Evolutionary conservation across 2,113 vertebrate species (phyloP).

Genomic region (Tylochromis polylepis): DNA sequence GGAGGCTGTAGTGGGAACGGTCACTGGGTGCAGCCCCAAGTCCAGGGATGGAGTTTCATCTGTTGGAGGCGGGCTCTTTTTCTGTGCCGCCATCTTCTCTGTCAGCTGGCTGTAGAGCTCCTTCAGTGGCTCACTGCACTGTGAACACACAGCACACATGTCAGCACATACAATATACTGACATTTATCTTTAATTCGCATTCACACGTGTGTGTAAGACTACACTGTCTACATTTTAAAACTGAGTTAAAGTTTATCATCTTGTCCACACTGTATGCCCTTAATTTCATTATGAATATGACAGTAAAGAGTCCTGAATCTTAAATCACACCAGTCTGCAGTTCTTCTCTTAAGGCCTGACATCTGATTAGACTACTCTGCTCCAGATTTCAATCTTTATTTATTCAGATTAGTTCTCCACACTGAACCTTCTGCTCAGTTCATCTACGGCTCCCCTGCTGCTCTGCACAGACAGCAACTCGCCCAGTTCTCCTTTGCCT

Average conservation of each 20-base stretch:
- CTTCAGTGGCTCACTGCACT: conserved; percentile 90
- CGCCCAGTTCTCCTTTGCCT: accelerated
- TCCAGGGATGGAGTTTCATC: conserved; percentile 82
- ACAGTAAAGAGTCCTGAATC: neutral
- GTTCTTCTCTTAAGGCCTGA: neutral
- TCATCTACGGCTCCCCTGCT: neutral
- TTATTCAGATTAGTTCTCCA: neutral
- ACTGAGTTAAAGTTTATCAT: neutral
- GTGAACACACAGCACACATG: neutral
- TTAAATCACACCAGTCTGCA: neutral
- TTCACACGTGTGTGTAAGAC: neutral
- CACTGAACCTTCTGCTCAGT: neutral
- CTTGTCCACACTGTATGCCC: neutral
- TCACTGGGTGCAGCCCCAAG: conserved; percentile 81
- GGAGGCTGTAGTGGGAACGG: conserved; percentile 66
- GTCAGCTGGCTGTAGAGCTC: conserved; percentile 84
- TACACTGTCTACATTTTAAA: neutral
- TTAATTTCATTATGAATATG: neutral
- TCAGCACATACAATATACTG: neutral
- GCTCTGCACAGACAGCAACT: neutral
- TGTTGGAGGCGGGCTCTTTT: conserved; percentile 78
- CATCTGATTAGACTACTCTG: neutral
- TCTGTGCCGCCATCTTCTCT: conserved; percentile 85
- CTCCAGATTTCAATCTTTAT: neutral
- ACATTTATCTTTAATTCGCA: accelerated